These are phyloP conservation scores for Grammomys surdaster DNA, from an alignment of 2,113 vertebrate species.

Conservation along the genomic window DNA sequence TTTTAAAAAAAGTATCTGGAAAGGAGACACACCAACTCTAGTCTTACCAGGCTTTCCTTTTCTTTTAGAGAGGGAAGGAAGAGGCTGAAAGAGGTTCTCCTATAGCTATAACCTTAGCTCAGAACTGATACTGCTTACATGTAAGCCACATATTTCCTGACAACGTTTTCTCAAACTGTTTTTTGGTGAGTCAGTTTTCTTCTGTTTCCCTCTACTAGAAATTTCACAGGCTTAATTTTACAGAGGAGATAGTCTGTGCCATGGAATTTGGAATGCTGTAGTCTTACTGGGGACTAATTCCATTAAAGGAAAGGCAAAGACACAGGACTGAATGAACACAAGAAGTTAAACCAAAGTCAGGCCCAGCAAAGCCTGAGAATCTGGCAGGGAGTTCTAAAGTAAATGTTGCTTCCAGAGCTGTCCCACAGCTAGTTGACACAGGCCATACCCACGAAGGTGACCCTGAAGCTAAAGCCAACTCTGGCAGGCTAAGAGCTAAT, in stretches of 20 bases:
- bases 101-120: neutral
- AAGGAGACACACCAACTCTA: neutral
- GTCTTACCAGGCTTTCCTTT: neutral
- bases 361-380: neutral
- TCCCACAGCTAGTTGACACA: neutral
- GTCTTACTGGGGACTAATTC: neutral
- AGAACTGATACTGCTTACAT: neutral
- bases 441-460: neutral
- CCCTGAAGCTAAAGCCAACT: neutral
- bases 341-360: neutral
- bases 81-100: too few species aligned
- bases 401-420: neutral
- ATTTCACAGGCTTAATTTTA: neutral
- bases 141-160: neutral
- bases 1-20: neutral
- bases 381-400: neutral
- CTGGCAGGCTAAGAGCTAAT: neutral
- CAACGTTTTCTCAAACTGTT: neutral
- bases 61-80: neutral
- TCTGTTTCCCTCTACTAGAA: neutral
- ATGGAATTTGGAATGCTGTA: neutral
- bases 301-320: neutral
- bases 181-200: neutral
- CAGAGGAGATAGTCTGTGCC: neutral
- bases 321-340: neutral